Conservation (phyloP, 1,140 invertebrate genomes). For the Hylaeus volcanicus region DNA sequence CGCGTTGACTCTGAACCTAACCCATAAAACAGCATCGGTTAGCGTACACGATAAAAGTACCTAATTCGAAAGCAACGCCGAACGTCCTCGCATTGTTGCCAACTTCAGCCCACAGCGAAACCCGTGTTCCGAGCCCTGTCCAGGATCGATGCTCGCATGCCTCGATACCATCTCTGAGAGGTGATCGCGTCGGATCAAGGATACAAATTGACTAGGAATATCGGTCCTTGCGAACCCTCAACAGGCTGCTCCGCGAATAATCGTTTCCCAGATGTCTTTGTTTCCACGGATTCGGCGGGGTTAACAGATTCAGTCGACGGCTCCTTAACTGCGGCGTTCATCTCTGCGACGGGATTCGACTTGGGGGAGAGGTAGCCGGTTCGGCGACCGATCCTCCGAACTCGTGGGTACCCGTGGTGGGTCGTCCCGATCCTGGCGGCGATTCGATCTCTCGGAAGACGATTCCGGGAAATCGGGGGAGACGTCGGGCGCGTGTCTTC, state of each 20-base stretch:
- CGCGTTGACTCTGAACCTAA: too few species aligned
- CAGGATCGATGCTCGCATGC: too few species aligned
- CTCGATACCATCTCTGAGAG: too few species aligned
- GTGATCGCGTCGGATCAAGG: constrained; percentile 1
- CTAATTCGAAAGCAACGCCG: too few species aligned
- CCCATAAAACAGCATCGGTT: too few species aligned
- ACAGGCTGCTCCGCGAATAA: constrained; percentile 30
- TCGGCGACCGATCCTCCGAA: constrained; percentile 50
- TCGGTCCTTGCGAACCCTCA: neutral
- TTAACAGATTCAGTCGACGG: constrained; percentile 29
- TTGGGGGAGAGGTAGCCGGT: constrained; percentile 28
- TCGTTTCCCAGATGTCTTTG: constrained; percentile 40
- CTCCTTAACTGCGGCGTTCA: constrained; percentile 51
- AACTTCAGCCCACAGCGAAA: too few species aligned
- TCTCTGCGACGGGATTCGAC: constrained; percentile 37
- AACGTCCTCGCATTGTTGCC: too few species aligned
- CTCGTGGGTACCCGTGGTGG: constrained; percentile 57
- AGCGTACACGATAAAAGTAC: too few species aligned
- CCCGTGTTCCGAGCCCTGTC: too few species aligned
- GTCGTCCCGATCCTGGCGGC: constrained; percentile 53
- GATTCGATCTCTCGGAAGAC: constrained; percentile 65
- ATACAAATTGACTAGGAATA: constrained; percentile 37
- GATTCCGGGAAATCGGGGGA: constrained; percentile 68
- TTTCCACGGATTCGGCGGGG: constrained; percentile 34
- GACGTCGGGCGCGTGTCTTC: constrained; percentile 73